These are phyloP conservation scores for Drosophila mayri DNA, from an alignment of 1,140 invertebrate species.

Conservation along the genomic window DNA sequence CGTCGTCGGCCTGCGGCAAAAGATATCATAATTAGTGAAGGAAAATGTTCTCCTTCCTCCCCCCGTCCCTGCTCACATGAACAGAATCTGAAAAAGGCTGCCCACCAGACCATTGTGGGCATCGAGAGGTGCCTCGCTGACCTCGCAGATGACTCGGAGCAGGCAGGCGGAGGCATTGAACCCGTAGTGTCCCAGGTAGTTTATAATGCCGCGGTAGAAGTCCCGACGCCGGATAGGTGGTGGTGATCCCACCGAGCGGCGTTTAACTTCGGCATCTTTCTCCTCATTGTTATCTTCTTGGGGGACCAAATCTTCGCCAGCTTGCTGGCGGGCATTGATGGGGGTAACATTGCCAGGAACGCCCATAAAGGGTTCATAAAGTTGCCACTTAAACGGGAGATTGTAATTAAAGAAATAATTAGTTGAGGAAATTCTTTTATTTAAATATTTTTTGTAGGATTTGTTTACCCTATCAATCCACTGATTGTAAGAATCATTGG, in stretches of 20 bases:
- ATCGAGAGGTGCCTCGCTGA: slow-evolving; percentile 80
- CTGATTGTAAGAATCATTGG: slow-evolving; percentile 69
- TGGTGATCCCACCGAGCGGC: slow-evolving; percentile 38
- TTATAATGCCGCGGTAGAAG: slow-evolving; percentile 73
- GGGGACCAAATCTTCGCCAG: not conserved
- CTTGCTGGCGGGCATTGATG: slow-evolving; percentile 58
- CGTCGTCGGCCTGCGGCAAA: slow-evolving; percentile 53
- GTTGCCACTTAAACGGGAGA: slow-evolving; percentile 62
- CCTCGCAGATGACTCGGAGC: slow-evolving; percentile 86
- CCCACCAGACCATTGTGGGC: slow-evolving; percentile 85
- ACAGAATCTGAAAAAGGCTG: slow-evolving; percentile 86
- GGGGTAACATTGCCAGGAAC: slow-evolving; percentile 70
- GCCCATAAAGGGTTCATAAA: slow-evolving; percentile 61
- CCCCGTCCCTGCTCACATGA: slow-evolving; percentile 84
- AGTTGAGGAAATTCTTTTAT: not conserved
- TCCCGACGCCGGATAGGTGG: slow-evolving; percentile 53
- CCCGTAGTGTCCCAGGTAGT: slow-evolving; percentile 80
- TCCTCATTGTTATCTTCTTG: not conserved
- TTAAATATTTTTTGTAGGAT: not conserved
- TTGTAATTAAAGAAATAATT: no score
- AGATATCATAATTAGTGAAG: slow-evolving; percentile 56
- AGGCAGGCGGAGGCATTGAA: slow-evolving; percentile 86
- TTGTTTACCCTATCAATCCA: slow-evolving; percentile 71
- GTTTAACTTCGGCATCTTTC: slow-evolving; percentile 22
- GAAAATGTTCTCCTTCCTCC: not conserved